Base-by-base conservation (phyloP, 2,888 invertebrate genomes). In the Pyralis farinalis region DNA sequence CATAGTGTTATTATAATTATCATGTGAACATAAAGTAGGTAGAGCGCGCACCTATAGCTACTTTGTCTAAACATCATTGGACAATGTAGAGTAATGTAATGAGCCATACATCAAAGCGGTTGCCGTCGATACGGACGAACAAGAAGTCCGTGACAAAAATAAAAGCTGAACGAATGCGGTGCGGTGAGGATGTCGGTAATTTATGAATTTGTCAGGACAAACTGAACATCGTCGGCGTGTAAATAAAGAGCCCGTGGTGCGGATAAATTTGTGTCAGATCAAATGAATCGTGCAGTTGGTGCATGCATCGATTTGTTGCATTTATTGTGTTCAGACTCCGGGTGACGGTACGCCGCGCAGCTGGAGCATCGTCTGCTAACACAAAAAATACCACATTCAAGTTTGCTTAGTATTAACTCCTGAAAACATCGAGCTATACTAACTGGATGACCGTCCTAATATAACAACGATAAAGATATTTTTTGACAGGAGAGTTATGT, bases 231-330 rank as follows among this genome's bases (percentile, higher is more conserved):
- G 77, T 63, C 73, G 75, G 68, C 77, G 71, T 67, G 77, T 80
- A 84, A 86, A 86, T 85, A 87, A 86, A 82, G 81, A 79, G 79
- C 76, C 52, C 63, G 70, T 69, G 65, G 76, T 73, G 78, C 66
- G 81, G 82, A 87, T 88, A 88, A 85, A 88, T 88, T 87, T 75
- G 83, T 85, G 86, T 86, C 88, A 87, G 82, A 86, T 87, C 87
- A 88, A 88, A 88, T 87, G 87, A 77, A 79, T 78, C 84, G 84
- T 75, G 76, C 70, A 25, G 25, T 25, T 25, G 25, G 25, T 8
- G 25, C 25, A 25, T 7, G 60, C 64, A 56, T 53, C 55, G 75
- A 75, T 81, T 83, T 84, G 78, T 85, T 87, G 83, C 79, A 72
- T 71, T 84, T 85, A 73, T 82, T 84, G 75, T 52, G 49, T 55